A percentile compares a stretch with the other conserved stretches of the same genome.
Conservation (phyloP, 30 jellyfish, hydroid and myxozoan species). For the Nemopilema nomurai region DNA sequence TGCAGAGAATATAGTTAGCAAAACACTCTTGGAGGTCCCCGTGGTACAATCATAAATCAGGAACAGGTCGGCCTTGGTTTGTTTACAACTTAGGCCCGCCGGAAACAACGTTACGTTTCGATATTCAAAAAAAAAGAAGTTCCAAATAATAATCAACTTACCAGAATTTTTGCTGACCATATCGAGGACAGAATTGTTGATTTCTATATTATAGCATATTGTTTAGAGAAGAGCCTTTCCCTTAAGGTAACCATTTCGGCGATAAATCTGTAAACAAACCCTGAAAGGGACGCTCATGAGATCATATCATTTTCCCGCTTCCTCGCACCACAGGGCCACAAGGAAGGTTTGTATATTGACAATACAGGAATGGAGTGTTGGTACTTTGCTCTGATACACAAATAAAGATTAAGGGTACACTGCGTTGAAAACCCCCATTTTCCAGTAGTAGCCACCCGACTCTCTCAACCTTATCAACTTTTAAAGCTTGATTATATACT, state of each 20-base stretch:
- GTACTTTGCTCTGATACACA: too few species aligned
- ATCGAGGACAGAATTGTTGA: neutral
- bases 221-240: neutral
- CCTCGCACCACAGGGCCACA: constrained; percentile 40
- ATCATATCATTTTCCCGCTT: constrained; percentile 77
- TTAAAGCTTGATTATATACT: too few species aligned
- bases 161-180: neutral
- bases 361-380: too few species aligned
- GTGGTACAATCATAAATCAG: too few species aligned
- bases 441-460: too few species aligned
- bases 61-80: neutral
- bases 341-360: neutral
- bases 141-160: neutral
- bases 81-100: neutral
- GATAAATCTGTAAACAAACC: constrained; percentile 39
- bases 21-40: too few species aligned
- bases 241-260: neutral
- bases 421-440: too few species aligned
- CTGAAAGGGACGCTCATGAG: constrained; percentile 38
- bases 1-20: too few species aligned
- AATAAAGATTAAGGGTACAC: too few species aligned
- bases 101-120: neutral
- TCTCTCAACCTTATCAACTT: too few species aligned
- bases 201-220: neutral
- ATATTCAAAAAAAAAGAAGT: neutral